Evolutionary conservation across 37 sponge, comb jelly and placozoan species (phyloP).

Genomic region (Theonella swinhoei): DNA sequence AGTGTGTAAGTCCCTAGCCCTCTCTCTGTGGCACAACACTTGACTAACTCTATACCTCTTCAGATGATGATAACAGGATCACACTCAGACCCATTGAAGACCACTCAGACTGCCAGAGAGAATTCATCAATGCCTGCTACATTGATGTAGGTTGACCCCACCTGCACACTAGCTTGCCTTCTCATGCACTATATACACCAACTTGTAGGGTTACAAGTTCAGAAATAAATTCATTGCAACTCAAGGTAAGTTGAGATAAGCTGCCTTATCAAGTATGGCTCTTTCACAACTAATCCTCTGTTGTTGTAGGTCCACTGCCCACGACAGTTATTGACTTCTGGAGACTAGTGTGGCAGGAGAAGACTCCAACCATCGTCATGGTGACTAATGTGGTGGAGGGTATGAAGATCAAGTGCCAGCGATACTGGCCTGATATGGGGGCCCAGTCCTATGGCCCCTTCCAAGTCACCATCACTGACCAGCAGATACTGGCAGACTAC

Average conservation of each 20-base stretch:
- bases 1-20: neutral
- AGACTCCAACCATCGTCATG: constrained; percentile 65
- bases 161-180: neutral
- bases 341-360: constrained; percentile 77
- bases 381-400: constrained; percentile 64
- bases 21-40: neutral
- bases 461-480: constrained; percentile 43
- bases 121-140: constrained; percentile 82
- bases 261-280: neutral
- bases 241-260: constrained; percentile 61
- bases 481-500: constrained; percentile 49
- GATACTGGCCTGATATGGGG: constrained; percentile 70
- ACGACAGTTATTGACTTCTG: constrained; percentile 72
- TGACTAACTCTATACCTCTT: neutral
- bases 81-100: constrained; percentile 36
- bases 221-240: constrained; percentile 72
- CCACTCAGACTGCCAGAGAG: constrained; percentile 31
- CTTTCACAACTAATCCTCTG: no score
- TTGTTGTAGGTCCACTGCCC: constrained; percentile 68
- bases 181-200: neutral
- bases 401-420: constrained; percentile 72
- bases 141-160: constrained; percentile 61
- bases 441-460: constrained; percentile 49
- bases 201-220: constrained; percentile 58
- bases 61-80: constrained; percentile 81